phyloP scores from a whole-genome alignment of 2,113 vertebrate species.

The Muntiacus reevesi region DNA sequence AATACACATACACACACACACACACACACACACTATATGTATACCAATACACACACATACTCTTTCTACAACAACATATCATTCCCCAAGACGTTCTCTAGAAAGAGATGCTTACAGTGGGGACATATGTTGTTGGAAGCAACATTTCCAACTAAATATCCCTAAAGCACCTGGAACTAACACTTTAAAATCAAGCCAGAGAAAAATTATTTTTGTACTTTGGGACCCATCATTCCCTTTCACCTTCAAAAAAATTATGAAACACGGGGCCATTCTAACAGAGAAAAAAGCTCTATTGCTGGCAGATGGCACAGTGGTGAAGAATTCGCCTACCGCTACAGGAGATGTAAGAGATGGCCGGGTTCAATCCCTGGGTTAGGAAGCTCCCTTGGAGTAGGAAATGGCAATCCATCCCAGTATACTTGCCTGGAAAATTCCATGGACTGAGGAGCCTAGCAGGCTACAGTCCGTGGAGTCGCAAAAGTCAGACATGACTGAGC shows the following conservation, averaged over 20 bases:
- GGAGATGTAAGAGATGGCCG: neutral
- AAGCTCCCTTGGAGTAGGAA: neutral
- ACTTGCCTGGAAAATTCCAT: neutral
- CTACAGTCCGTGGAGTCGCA: neutral
- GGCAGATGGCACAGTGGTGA: neutral
- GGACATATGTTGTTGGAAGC: neutral
- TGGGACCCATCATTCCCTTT: neutral
- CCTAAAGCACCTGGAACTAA: neutral
- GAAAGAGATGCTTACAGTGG: too few relatives aligned
- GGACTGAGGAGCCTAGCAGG: neutral
- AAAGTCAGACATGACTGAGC: neutral
- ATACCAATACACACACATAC: neutral
- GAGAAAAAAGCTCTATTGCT: neutral
- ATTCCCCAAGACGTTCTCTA: neutral
- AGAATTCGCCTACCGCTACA: neutral
- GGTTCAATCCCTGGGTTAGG: neutral
- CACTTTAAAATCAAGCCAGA: neutral
- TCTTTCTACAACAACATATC: neutral
- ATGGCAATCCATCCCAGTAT: neutral
- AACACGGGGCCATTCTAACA: neutral
- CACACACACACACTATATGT: neutral
- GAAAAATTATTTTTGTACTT: neutral
- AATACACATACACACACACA: neutral
- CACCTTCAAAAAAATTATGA: constrained; percentile 25
- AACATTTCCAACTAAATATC: neutral